A percentile compares a stretch with the other conserved stretches of the same genome.
These are phyloP conservation scores for Linurgus olivaceus DNA, from an alignment of 2,797 vertebrate species.

Conservation along the genomic window DNA sequence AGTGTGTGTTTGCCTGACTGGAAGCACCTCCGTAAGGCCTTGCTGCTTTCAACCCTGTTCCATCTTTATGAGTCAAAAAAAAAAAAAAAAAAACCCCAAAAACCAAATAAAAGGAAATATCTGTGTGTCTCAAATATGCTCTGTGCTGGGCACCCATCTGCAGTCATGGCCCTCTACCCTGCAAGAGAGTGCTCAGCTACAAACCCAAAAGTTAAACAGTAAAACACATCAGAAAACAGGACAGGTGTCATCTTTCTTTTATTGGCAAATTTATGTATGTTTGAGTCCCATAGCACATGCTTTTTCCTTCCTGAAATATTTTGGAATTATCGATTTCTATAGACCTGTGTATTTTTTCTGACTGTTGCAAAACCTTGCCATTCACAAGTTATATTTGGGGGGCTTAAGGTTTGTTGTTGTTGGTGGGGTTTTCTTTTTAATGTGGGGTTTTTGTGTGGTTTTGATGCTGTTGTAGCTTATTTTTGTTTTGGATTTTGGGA, in stretches of 20 bases:
- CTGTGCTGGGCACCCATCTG: background rate
- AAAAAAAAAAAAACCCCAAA: background rate
- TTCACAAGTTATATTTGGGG: background rate
- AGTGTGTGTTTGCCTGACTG: background rate
- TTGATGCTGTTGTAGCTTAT: background rate
- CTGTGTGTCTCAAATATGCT: background rate
- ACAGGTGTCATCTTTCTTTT: background rate
- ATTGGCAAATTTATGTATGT: background rate
- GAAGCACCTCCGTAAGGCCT: background rate
- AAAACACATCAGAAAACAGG: background rate
- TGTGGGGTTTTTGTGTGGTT: background rate
- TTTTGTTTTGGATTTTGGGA: background rate
- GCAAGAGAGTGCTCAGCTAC: background rate
- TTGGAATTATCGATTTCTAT: background rate
- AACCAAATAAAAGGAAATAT: background rate
- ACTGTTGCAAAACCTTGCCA: background rate
- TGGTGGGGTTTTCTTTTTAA: too few species aligned
- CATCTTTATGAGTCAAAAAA: background rate
- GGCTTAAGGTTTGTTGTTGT: rapidly evolving
- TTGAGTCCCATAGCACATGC: background rate
- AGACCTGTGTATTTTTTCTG: background rate
- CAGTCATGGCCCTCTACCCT: too few species aligned
- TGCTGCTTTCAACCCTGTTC: background rate
- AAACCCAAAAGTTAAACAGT: background rate
- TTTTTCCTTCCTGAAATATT: background rate